Evolutionary conservation across 2,113 vertebrate species (phyloP).

Genomic region (Pterocles burchelli): DNA sequence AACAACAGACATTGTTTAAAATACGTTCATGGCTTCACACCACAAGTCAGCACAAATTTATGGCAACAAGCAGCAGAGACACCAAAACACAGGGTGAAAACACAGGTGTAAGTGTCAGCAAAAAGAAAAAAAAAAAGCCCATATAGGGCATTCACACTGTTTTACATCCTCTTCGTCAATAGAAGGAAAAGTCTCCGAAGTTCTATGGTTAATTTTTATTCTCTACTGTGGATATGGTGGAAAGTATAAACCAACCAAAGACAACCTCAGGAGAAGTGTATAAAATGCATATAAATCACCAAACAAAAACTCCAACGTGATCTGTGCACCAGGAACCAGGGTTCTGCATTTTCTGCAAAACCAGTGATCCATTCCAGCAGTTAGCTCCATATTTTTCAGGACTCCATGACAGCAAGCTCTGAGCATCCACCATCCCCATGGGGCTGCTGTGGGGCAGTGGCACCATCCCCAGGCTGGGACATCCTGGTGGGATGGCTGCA

Average conservation of each 20-base stretch:
- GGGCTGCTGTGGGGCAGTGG: not conserved
- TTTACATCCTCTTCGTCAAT: not conserved
- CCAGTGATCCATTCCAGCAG: too few relatives aligned
- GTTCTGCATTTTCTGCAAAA: not conserved
- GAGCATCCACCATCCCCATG: not conserved
- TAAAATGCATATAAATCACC: not conserved
- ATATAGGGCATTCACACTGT: not conserved
- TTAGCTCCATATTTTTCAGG: too few relatives aligned
- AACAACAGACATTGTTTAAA: not conserved
- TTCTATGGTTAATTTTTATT: not conserved
- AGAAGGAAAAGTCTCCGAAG: not conserved
- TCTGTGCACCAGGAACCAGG: too few relatives aligned
- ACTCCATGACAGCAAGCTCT: not conserved
- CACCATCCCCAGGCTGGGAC: not conserved
- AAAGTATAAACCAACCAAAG: not conserved
- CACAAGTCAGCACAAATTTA: not conserved
- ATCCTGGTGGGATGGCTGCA: accelerated
- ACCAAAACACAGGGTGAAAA: not conserved
- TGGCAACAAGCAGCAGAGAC: not conserved
- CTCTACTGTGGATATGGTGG: not conserved
- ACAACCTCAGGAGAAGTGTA: not conserved
- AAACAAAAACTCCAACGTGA: not conserved
- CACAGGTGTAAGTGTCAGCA: not conserved
- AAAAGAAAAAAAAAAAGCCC: not conserved
- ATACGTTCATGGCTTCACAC: not conserved